Conservation (phyloP, 2,888 invertebrate species). For the Aporophyla lueneburgensis region DNA sequence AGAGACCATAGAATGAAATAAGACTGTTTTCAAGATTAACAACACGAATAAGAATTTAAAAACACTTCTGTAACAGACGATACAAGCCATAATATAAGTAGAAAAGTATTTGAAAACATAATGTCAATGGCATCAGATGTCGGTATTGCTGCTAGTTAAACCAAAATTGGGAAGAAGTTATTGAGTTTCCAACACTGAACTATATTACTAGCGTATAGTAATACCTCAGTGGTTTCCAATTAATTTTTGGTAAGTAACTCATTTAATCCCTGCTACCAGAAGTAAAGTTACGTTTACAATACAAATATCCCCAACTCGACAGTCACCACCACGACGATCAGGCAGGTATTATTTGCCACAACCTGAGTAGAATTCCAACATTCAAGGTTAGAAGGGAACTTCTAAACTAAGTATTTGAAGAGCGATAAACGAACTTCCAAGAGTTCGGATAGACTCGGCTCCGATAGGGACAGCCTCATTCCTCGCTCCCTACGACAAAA, state of each 20-base stretch:
- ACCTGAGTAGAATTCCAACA: constrained; percentile 79
- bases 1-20: not conserved
- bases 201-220: too few relatives aligned
- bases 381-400: constrained; percentile 88
- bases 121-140: constrained; percentile 13
- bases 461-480: constrained; percentile 73
- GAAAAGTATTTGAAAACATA: not conserved
- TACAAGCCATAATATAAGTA: not conserved
- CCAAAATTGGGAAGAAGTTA: constrained; percentile 4
- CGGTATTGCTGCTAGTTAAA: constrained; percentile 23
- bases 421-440: constrained; percentile 84
- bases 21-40: not conserved
- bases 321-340: constrained; percentile 31
- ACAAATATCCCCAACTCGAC: constrained; percentile 25
- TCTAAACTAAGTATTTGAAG: constrained; percentile 87
- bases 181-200: constrained; percentile 47
- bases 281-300: constrained; percentile 25
- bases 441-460: constrained; percentile 76
- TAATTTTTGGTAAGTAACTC: constrained; percentile 16
- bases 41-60: constrained; percentile 16
- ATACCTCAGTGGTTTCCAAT: too few relatives aligned
- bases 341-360: constrained; percentile 64
- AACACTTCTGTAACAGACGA: not conserved
- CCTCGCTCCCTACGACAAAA: constrained; percentile 56
- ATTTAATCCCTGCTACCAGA: constrained; percentile 18